phyloP scores from a whole-genome alignment of 2,888 invertebrate species.

The Stomorhina lunata region DNA sequence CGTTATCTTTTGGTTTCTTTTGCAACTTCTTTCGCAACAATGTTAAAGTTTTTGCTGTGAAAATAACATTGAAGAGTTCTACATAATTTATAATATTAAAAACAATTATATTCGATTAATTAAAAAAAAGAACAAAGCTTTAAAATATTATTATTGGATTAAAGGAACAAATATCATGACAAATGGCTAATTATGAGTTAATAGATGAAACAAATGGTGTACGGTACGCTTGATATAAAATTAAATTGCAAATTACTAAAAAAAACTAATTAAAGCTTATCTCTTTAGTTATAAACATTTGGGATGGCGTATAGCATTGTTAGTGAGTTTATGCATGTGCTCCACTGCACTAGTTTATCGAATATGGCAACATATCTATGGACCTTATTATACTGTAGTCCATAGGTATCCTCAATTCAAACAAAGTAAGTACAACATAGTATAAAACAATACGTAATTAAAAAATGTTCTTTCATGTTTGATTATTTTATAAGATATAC shows the following conservation, averaged over 20 bases:
- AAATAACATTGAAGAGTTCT: conserved; percentile 3
- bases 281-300: conserved; percentile 69
- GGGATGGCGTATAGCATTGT: conserved; percentile 68
- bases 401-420: conserved; percentile 44
- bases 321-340: conserved; percentile 68
- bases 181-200: conserved; percentile 67
- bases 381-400: conserved; percentile 41
- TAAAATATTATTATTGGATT: not conserved
- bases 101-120: conserved; percentile 12
- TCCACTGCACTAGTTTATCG: conserved; percentile 72
- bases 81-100: not conserved
- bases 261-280: not conserved
- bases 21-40: conserved; percentile 32
- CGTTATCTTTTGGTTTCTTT: not conserved
- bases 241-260: not conserved
- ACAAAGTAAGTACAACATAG: conserved; percentile 32
- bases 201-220: conserved; percentile 70
- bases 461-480: not conserved
- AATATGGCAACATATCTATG: conserved; percentile 55
- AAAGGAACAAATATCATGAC: not conserved
- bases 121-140: not conserved
- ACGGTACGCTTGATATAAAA: conserved; percentile 54
- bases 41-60: not conserved
- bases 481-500: conserved; percentile 71
- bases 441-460: not conserved